Percentiles rank a stretch among this genome's conserved stretches.
phyloP scores from a whole-genome alignment of 2,888 invertebrate species.

The Tridacna gigas region DNA sequence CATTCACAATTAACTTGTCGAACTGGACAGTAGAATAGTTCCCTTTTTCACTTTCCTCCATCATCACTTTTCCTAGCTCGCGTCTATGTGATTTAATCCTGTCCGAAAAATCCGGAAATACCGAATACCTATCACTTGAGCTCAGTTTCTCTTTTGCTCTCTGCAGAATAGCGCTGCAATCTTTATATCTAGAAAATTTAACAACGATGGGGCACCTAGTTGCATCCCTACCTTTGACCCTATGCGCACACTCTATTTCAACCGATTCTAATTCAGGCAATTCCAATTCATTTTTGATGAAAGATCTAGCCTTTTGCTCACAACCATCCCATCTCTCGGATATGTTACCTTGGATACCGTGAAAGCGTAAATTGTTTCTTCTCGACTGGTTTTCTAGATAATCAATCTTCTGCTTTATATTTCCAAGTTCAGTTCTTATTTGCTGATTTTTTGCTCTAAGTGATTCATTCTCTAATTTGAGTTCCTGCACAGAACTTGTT shows the following conservation, averaged over 20 bases:
- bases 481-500: neutral
- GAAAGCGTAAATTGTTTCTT: too few species aligned
- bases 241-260: neutral
- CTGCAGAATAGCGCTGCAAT: neutral
- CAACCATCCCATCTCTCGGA: neutral
- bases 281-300: constrained; percentile 1
- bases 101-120: neutral
- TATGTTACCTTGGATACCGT: neutral
- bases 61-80: too few species aligned
- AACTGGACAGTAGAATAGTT: neutral
- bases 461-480: too few species aligned
- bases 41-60: too few species aligned
- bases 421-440: neutral
- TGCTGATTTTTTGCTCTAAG: neutral
- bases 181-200: constrained; percentile 5
- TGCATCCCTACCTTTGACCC: neutral
- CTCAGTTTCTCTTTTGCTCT: neutral
- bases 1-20: too few species aligned
- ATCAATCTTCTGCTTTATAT: neutral
- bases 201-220: constrained; percentile 1
- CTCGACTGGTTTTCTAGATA: neutral
- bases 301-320: too few species aligned
- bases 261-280: constrained; percentile 4
- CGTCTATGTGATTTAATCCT: too few species aligned
- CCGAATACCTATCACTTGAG: neutral